phyloP scores from a whole-genome alignment of 2,888 invertebrate genomes.

The Lepidochitona cinerea region DNA sequence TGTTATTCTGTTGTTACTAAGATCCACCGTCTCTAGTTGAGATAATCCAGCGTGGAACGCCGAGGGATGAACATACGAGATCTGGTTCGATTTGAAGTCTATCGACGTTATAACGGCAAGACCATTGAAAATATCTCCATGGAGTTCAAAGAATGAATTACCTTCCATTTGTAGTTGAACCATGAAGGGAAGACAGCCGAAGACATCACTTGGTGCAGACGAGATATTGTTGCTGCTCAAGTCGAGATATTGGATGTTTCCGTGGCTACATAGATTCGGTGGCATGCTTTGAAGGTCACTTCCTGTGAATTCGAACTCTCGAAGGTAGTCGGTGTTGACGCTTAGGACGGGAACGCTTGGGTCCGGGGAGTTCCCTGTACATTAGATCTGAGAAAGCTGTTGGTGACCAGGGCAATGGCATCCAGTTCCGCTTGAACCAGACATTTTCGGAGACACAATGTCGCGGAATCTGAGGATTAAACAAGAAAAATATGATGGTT shows the following conservation, averaged over 20 bases:
- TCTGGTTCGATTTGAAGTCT: not conserved
- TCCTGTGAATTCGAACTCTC: constrained; percentile 5
- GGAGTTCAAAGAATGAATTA: not conserved
- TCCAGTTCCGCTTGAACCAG: too few species aligned
- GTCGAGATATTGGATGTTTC: constrained; percentile 1
- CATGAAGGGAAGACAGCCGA: not conserved
- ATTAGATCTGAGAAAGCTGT: not conserved
- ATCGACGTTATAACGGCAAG: not conserved
- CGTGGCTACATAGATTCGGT: not conserved
- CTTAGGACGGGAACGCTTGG: not conserved
- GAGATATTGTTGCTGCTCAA: constrained; percentile 4
- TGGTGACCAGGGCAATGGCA: not conserved
- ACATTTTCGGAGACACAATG: too few species aligned
- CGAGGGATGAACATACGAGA: not conserved
- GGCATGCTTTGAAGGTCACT: not conserved
- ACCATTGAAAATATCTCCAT: not conserved
- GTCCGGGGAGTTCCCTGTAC: not conserved
- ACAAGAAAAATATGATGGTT: too few species aligned
- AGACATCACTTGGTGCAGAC: not conserved
- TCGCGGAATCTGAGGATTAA: too few species aligned
- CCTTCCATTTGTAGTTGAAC: not conserved
- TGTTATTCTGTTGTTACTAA: not conserved
- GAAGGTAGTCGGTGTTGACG: not conserved
- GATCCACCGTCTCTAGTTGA: constrained; percentile 4
- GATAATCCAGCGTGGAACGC: not conserved